A percentile compares a stretch with the other conserved stretches of the same genome.
phyloP scores from a whole-genome alignment of 2,888 invertebrate species.

The Lasioglossum morio region DNA sequence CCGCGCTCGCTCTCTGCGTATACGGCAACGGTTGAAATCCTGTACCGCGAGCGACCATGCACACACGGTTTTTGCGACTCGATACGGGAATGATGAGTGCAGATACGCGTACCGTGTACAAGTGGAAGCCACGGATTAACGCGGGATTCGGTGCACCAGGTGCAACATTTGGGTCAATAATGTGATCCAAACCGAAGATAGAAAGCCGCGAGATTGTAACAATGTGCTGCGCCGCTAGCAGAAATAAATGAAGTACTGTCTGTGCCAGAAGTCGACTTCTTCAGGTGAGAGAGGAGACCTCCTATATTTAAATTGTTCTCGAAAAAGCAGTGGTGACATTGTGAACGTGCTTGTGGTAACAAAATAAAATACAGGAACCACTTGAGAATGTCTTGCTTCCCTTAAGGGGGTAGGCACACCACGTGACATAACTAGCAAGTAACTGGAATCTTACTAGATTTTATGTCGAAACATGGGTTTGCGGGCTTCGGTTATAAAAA shows the following conservation, averaged over 20 bases:
- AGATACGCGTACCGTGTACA: not conserved
- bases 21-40: not conserved
- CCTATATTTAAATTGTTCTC: no score
- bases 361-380: no score
- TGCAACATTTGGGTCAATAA: constrained; percentile 2
- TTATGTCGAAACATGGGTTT: no score
- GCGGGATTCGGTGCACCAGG: not conserved
- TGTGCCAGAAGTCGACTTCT: not conserved
- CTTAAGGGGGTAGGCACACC: no score
- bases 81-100: not conserved
- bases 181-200: not conserved
- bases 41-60: not conserved
- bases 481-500: no score
- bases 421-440: no score
- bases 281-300: not conserved
- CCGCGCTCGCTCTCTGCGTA: not conserved
- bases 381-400: no score
- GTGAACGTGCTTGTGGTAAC: no score
- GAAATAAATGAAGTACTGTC: not conserved
- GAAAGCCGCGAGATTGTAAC: not conserved
- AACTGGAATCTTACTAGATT: no score
- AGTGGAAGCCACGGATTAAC: not conserved
- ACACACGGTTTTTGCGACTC: not conserved
- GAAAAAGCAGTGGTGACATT: not conserved
- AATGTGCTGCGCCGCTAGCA: not conserved